Evolutionary conservation across 2,888 invertebrate genomes (phyloP).

Genomic region (Pyrrhosoma nymphula): DNA sequence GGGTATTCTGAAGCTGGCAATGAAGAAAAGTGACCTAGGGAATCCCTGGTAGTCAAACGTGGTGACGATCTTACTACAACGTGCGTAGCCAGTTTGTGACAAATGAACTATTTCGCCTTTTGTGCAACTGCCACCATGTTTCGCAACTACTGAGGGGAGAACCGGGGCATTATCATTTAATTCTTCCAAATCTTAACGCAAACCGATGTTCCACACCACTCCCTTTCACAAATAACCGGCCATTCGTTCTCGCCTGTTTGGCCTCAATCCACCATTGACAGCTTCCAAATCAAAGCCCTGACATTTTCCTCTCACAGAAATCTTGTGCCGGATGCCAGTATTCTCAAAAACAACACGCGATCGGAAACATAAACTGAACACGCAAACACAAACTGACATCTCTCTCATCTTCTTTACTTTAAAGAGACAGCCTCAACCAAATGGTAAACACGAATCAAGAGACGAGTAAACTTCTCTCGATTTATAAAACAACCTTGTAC

Average conservation of each 20-base stretch:
- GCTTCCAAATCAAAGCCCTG: not conserved
- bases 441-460: not conserved
- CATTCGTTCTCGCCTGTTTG: not conserved
- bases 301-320: not conserved
- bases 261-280: not conserved
- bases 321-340: not conserved
- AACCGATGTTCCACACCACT: not conserved
- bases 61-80: no score
- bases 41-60: no score
- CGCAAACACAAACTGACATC: not conserved
- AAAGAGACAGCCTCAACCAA: not conserved
- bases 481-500: no score
- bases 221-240: not conserved
- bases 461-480: not conserved
- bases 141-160: no score
- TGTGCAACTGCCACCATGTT: no score
- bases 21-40: no score
- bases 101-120: no score
- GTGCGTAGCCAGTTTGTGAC: no score
- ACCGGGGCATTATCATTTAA: not conserved
- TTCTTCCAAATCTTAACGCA: not conserved
- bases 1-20: no score
- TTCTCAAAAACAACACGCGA: not conserved
- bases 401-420: not conserved
- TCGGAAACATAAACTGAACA: not conserved